These are phyloP conservation scores for Papilio glaucus DNA, from an alignment of 1,140 invertebrate species.

Conservation along the genomic window DNA sequence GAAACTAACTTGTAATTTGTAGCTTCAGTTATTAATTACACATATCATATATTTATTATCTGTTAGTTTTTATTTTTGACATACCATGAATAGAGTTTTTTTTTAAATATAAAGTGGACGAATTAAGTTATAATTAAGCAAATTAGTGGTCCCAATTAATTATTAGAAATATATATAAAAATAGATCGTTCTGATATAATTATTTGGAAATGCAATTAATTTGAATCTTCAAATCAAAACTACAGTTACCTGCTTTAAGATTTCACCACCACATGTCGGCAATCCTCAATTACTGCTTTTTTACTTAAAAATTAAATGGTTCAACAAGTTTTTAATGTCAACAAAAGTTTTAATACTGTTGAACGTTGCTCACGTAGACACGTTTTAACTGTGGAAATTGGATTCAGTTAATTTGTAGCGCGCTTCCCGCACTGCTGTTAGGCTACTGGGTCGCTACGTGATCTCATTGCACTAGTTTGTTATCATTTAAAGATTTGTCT, in stretches of 20 bases:
- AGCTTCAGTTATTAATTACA: no score
- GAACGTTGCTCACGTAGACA: neutral
- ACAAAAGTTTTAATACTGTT: conserved; percentile 7
- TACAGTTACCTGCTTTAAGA: neutral
- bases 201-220: no score
- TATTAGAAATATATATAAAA: no score
- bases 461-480: conserved; percentile 1
- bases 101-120: no score
- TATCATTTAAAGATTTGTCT: neutral
- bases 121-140: no score
- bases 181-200: no score
- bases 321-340: neutral
- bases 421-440: conserved; percentile 3
- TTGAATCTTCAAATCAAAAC: no score
- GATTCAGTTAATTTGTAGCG: conserved; percentile 12
- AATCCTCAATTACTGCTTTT: neutral
- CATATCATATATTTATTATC: no score
- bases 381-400: conserved; percentile 18
- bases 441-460: neutral
- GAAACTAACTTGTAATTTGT: no score
- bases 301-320: neutral
- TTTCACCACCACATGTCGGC: neutral
- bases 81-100: no score
- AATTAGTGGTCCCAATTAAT: no score
- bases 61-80: no score